Conservation (phyloP, 2,797 vertebrate species). For the Moxostoma hubbsi region DNA sequence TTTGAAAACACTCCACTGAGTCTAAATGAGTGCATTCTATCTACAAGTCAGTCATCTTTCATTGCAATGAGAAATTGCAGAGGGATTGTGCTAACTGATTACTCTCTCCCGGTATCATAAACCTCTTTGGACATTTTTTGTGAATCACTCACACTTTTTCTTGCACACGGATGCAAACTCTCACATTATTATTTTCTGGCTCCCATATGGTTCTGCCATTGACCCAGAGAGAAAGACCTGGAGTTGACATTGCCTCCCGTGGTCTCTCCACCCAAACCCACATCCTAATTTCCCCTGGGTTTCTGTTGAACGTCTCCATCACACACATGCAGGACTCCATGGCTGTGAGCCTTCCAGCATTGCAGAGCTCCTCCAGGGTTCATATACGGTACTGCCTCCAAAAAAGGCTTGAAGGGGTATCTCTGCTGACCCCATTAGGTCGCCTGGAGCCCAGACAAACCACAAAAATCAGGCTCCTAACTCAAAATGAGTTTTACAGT, state of each 20-base stretch:
- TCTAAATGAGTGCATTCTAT: conserved; percentile 34
- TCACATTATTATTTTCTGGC: neutral
- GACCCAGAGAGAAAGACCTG: conserved; percentile 3
- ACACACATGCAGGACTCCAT: neutral
- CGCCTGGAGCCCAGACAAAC: conserved; percentile 52
- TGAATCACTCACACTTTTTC: conserved; percentile 1
- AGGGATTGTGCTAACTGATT: neutral
- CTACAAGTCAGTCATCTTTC: conserved; percentile 15
- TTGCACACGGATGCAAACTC: neutral
- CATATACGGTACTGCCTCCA: neutral
- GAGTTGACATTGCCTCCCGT: neutral
- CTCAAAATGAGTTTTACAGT: conserved; percentile 40
- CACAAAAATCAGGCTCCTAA: conserved; percentile 45
- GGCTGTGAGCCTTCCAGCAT: conserved; percentile 2
- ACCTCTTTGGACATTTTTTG: too few species aligned
- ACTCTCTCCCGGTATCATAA: too few species aligned
- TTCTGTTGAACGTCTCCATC: neutral
- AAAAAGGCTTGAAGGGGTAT: conserved; percentile 43
- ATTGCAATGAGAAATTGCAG: conserved; percentile 1
- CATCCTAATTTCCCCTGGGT: neutral
- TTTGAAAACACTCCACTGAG: conserved; percentile 27
- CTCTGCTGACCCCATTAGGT: conserved; percentile 56
- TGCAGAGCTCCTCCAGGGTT: neutral
- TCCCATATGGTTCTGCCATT: neutral
- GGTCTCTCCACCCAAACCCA: neutral